Evolutionary conservation across 2,113 vertebrate genomes (phyloP), one percentile per base, ranked within the genome.

Genomic region (Petaurus breviceps): DNA sequence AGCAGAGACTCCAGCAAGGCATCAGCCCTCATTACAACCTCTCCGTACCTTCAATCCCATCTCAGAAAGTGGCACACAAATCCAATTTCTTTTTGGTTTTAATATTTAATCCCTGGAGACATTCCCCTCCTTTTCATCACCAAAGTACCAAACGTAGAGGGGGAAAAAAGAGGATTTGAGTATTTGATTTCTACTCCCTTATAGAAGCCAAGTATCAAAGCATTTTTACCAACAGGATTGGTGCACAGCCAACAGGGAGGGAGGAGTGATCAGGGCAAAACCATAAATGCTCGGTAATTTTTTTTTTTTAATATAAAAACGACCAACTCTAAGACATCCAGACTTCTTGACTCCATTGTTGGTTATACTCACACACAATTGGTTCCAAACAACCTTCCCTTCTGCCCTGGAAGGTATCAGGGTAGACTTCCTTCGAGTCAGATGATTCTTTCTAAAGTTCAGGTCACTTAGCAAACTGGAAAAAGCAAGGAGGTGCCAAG

Each of bases 241-340:
- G 54, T 49, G 94, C 84, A 61, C 0, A 77, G 89, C 24, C 37
- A 37, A 1, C n/a, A 26, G 61, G 94, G 37, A 26, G 91, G 49
- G 24, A 89, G 19, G 92, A 84, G 77, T 11, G 37, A 68, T 61
- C 94, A 53, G 93, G 93, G 55, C 89, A 47, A 91, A 26, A 94
- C 92, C 97, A 97, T 92, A 97, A 97, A 98, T 98, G 97, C 97
- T 96, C 84, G 97, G 97, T 96, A 84, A 84, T 98, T 98, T 98
- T 98, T 98, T 98, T 98, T 91, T 89, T 95, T 98, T 98, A 96
- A 97, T 98, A 98, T 90, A 98, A 98, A 98, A 98, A 98, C 54
- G 92, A 94, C 93, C 97, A 84, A 3, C 95, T 89, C 46, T 91
- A 98, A 97, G 95, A 92, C 97, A 96, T 97, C 95, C 97, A 97